Evolutionary conservation across 2,797 vertebrate species (phyloP).

Genomic region (Prunella strophiata): DNA sequence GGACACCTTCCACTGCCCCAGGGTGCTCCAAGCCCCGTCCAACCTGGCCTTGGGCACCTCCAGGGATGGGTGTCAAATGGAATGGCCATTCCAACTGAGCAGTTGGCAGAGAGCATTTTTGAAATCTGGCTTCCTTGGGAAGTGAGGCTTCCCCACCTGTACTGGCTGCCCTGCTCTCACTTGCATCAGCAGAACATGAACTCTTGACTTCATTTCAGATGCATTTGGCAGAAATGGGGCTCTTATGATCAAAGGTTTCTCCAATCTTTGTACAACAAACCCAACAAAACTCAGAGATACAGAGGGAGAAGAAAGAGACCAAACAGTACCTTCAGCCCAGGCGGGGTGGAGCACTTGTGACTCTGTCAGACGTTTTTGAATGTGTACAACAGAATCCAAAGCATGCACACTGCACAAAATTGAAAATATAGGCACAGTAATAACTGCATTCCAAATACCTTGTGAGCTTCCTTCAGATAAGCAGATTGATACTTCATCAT

Average conservation of each 20-base stretch:
- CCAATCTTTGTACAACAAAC: neutral
- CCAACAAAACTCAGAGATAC: neutral
- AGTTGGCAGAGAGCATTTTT: neutral
- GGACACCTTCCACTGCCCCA: neutral
- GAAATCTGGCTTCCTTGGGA: neutral
- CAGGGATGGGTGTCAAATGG: neutral
- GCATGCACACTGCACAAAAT: slow-evolving; percentile 60
- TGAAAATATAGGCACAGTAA: slow-evolving; percentile 30
- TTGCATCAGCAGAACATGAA: neutral
- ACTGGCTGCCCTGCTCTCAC: neutral
- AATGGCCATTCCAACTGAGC: neutral
- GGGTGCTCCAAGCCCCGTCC: rapidly evolving
- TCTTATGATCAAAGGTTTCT: neutral
- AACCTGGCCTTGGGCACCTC: neutral
- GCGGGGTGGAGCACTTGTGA: neutral
- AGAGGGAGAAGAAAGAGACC: neutral
- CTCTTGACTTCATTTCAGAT: neutral
- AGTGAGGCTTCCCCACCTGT: neutral
- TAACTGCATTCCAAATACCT: slow-evolving; percentile 74
- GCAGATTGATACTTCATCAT: slow-evolving; percentile 88
- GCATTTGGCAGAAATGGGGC: neutral
- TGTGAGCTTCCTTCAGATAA: slow-evolving; percentile 91
- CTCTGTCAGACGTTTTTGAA: slow-evolving; percentile 2
- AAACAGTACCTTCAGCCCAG: neutral
- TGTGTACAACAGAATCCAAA: slow-evolving; percentile 39